Evolutionary conservation across 2,113 vertebrate species (phyloP).

Genomic region (Rhombomys opimus): DNA sequence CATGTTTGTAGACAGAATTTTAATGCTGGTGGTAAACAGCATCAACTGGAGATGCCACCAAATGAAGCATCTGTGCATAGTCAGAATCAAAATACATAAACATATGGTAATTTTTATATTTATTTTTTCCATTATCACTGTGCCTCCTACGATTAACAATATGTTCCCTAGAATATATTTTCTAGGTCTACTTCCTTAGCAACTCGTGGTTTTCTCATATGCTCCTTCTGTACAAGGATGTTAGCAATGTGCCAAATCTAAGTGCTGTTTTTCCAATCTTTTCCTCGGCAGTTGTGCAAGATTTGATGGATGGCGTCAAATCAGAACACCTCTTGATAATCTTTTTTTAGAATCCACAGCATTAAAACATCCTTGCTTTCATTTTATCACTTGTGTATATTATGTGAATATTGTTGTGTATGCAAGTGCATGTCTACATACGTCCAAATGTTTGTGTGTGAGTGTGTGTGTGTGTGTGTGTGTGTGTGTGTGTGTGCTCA

Average conservation of each 20-base stretch:
- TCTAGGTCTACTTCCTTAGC: conserved; percentile 6
- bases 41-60: background rate
- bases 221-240: background rate
- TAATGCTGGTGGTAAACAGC: conserved; percentile 14
- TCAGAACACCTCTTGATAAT: background rate
- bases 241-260: background rate
- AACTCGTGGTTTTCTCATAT: conserved; percentile 29
- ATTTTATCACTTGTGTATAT: background rate
- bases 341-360: conserved; percentile 39
- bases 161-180: conserved; percentile 28
- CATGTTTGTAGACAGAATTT: conserved; percentile 8
- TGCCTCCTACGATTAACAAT: conserved; percentile 21
- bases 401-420: background rate
- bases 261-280: background rate
- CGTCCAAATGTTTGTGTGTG: background rate
- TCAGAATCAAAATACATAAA: conserved; percentile 60
- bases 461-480: background rate
- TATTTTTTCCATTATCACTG: conserved; percentile 35
- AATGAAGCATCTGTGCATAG: conserved; percentile 31
- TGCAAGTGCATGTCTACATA: background rate
- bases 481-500: too few relatives aligned
- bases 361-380: background rate
- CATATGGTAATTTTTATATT: conserved; percentile 43
- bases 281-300: background rate
- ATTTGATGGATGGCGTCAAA: background rate